Base-by-base conservation (phyloP, 1,140 invertebrate species). In the Whitmania pigra region DNA sequence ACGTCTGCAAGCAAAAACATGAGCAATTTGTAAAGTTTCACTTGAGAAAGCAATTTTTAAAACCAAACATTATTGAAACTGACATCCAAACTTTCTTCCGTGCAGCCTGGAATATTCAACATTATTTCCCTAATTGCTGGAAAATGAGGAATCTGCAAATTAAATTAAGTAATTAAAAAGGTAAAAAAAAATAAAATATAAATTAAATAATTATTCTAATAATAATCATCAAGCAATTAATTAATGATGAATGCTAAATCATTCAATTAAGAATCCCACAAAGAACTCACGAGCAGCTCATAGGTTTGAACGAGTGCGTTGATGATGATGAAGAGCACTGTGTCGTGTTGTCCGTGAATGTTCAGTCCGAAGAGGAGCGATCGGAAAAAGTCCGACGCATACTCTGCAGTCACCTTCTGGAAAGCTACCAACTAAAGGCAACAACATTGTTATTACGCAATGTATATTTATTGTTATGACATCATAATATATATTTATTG, bases 301-400 rank as follows among this genome's bases (percentile, higher is more conserved):
- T 93, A 93, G 4, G 89, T 86, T 80, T 91, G 88, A 22, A 88
- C 85, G 9, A 88, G 88, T 20, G 90, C 82, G 29, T 86, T 86
- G 3, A 90, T 83, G 20, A 90, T 79, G 0, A 84, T 86, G 5
- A 87, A 79, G 79, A 89, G 88, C 81, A 90, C 90, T 0, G 87
- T 86, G 75, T 93, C 91, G 79, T 93, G 90, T 79, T 93, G 89
- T 0, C 91, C 91, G 60, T 80, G 77, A 31, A 77, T 68, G 53
- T 81, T 78, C 20, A 82, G 71, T 25, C 78, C 79, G 53, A 72
- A 72, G 43, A 82, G 72, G 11, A 81, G 76, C 22, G 74, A 74
- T 40, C 73, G 72, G 54, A 80, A 77, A 13, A 81, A 74, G 60
- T 78, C 75, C 5, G 70, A 31, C 4, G 79, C 76, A 54, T 77